Evolutionary conservation across 2,113 vertebrate species (phyloP), one percentile per base, ranked within the genome.

Genomic region (Carettochelys insculpta): DNA sequence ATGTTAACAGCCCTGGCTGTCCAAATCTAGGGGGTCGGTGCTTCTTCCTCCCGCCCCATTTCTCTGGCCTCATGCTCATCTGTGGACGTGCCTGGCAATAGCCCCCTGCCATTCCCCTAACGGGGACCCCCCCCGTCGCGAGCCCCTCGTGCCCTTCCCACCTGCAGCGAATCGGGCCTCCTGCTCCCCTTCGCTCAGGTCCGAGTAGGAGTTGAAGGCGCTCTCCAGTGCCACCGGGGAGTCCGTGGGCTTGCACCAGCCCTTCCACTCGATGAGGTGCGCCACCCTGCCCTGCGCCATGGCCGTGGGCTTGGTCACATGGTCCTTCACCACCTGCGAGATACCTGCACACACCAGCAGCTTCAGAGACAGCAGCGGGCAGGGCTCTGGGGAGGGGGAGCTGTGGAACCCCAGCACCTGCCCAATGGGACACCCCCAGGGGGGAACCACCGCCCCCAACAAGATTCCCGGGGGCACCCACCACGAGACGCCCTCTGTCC

Each of bases 201-300:
- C 99, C 0, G 99, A 99, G 96, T 99, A 99, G 45, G 99, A 99
- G 96, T 98, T 99, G 97, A 99, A 99, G 90, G 99, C 98, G 34
- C 98, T 98, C 82, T 99, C 99, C 83, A 99, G 96, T 31, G 99
- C 98, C 0, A 97, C 94, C 1, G 99, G 98, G 0, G 98, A 97
- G 90, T 99, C 99, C 9, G 98, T 98, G 0, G 99, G 99, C 95
- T 99, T 99, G 92, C 98, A 98, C 99, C 99, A 99, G 76, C 99
- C 99, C 95, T 99, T 99, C 99, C 99, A 99, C 96, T 99, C 99
- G 3, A 99, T 99, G 68, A 99, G 98, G 94, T 99, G 99, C 77
- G 99, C 99, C 1, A 99, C 99, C 0, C 99, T 98, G 90, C 99
- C 99, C 98, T 99, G 99, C 0, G 99, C 99, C 99, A 99, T 99